A percentile compares a stretch with the other conserved stretches of the same genome.
These are phyloP conservation scores for Genyomyrus donnyi DNA, from an alignment of 2,113 vertebrate species.

Conservation along the genomic window DNA sequence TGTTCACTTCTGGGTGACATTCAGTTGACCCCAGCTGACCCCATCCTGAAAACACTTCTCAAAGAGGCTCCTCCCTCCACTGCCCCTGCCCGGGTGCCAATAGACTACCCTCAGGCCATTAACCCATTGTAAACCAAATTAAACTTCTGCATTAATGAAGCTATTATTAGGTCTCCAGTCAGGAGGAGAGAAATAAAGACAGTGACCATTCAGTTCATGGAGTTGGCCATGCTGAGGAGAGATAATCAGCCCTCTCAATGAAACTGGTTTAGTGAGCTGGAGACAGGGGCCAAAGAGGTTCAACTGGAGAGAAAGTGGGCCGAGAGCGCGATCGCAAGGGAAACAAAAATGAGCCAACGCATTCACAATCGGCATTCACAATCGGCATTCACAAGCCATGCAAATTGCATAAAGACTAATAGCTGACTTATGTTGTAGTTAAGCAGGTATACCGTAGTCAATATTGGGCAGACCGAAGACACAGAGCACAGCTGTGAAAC, in stretches of 20 bases:
- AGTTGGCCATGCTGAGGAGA: conserved; percentile 52
- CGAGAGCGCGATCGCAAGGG: conserved; percentile 5
- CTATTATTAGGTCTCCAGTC: conserved; percentile 62
- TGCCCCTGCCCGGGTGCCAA: conserved; percentile 51
- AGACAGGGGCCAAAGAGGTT: background rate
- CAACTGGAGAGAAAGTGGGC: background rate
- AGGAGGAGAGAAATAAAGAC: conserved; percentile 65
- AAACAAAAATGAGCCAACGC: background rate
- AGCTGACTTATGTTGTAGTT: background rate
- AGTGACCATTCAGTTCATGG: conserved; percentile 62
- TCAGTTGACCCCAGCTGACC: conserved; percentile 60
- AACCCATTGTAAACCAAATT: conserved; percentile 57
- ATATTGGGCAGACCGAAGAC: background rate
- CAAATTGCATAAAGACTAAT: background rate
- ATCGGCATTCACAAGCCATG: background rate
- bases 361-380: background rate
- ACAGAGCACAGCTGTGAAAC: background rate
- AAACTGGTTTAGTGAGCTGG: conserved; percentile 30
- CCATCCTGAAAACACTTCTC: conserved; percentile 60
- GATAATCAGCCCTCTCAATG: conserved; percentile 49
- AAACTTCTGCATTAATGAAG: conserved; percentile 47
- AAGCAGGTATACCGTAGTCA: background rate
- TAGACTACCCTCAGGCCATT: conserved; percentile 55
- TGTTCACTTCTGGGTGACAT: conserved; percentile 69
- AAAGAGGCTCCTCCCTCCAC: conserved; percentile 53